Percentiles rank a stretch among this genome's conserved stretches.
These are phyloP conservation scores for Mellilla xanthometata DNA, from an alignment of 2,888 invertebrate species.

Conservation along the genomic window DNA sequence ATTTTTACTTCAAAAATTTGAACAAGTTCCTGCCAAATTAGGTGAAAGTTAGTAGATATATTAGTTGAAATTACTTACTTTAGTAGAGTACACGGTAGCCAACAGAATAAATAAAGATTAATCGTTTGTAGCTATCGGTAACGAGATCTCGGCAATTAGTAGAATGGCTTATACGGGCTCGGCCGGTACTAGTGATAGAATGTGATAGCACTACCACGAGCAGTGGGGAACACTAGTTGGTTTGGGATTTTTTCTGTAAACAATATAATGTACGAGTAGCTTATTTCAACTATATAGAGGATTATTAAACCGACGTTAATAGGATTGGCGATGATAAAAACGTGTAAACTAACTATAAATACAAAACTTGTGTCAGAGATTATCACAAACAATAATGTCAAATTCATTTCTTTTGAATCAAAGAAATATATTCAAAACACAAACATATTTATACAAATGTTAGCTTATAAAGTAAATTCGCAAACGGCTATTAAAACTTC, in stretches of 20 bases:
- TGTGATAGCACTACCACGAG: neutral
- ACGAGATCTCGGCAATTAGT: constrained; percentile 53
- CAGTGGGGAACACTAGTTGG: too few relatives aligned
- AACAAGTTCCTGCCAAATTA: constrained; percentile 25
- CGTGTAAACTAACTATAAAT: too few relatives aligned
- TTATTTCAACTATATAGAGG: too few relatives aligned
- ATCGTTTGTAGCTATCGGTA: constrained; percentile 38
- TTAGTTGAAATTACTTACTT: constrained; percentile 21
- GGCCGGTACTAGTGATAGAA: neutral
- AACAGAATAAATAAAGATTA: constrained; percentile 46
- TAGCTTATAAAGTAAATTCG: neutral
- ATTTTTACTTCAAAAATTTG: constrained; percentile 20
- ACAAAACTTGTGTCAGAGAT: too few relatives aligned
- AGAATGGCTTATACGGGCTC: constrained; percentile 41
- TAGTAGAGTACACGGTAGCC: constrained; percentile 5
- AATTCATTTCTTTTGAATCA: too few relatives aligned
- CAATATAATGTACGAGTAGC: too few relatives aligned
- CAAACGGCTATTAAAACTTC: neutral
- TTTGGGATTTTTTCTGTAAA: too few relatives aligned
- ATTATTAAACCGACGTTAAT: too few relatives aligned
- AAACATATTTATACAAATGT: too few relatives aligned
- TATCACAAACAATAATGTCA: too few relatives aligned
- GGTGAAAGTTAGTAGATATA: constrained; percentile 32
- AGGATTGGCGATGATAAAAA: too few relatives aligned
- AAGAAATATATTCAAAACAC: too few relatives aligned